phyloP scores from a whole-genome alignment of 2,888 invertebrate species.

The Bugulina stolonifera region DNA sequence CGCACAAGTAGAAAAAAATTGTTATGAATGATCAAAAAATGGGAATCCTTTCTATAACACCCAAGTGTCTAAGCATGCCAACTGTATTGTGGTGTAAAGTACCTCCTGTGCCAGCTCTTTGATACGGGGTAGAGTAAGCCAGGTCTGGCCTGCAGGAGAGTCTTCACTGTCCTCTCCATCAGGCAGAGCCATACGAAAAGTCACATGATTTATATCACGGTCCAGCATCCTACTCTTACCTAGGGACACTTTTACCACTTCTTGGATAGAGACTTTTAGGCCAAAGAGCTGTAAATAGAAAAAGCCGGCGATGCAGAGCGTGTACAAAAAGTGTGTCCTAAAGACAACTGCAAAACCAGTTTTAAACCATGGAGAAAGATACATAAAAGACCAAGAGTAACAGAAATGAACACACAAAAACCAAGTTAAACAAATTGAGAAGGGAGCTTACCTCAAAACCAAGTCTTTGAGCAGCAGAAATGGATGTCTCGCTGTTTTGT shows the following conservation, averaged over 20 bases:
- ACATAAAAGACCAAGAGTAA: no score
- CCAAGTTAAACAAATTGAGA: not conserved
- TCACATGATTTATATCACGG: conserved; percentile 17
- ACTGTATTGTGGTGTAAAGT: no score
- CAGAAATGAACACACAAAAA: no score
- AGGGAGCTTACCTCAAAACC: conserved; percentile 38
- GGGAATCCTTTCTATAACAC: no score
- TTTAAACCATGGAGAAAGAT: no score
- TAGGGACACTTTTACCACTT: conserved; percentile 8
- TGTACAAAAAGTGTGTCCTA: no score
- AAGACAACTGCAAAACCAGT: no score
- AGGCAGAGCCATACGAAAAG: not conserved
- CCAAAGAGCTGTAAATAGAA: conserved; percentile 26
- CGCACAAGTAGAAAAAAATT: no score
- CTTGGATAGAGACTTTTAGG: not conserved
- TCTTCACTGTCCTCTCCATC: conserved; percentile 23
- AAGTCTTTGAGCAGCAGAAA: conserved; percentile 37
- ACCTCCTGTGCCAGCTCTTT: conserved; percentile 1
- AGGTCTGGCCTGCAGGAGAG: conserved; percentile 5
- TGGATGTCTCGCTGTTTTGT: conserved; percentile 35
- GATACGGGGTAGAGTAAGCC: conserved; percentile 19
- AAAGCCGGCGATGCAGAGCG: no score
- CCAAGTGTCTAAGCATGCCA: no score
- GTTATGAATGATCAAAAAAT: no score
- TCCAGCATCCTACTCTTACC: conserved; percentile 17